Evolutionary conservation across 2,797 vertebrate species (phyloP), one percentile per base, ranked within the genome.

Genomic region (Buphagus erythrorhynchus): DNA sequence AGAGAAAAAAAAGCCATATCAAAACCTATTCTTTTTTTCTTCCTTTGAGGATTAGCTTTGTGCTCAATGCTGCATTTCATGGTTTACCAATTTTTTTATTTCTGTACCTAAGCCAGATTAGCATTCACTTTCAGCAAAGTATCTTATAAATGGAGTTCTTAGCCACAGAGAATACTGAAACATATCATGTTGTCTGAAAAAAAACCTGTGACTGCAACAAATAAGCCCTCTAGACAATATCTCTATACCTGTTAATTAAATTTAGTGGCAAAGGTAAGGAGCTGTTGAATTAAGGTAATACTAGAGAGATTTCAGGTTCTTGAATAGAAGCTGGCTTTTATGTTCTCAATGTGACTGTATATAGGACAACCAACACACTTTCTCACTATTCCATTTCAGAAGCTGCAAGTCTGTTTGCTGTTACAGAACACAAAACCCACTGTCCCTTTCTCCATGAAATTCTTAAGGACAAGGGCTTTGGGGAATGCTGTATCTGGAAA

Each of bases 31-130:
- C 7, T 83, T 68, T 43, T 89, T 91, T 92, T 76, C 49, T 85
- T 91, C 55, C n/a, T 96, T 86, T 90, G 81, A 89, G 69, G 81
- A 83, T 95, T 92, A 93, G 61, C 81, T 90, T 88, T 96, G 49
- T 93, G 65, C 24, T 79, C 72, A 95, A 1, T 1, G 9, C 31
- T 88, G 25, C 77, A 49, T 96, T 96, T 95, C 76, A 77, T 68
- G 88, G 68, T 5, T 95, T 90, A 86, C 67, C 33, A 71, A 35
- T 72, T 94, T 93, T 93, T 91, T 95, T 69, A 91, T 93, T 93
- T 93, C 71, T 74, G 17, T 79, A 71, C 61, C 62, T 83, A 83
- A 96, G 29, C 21, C 72, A 93, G 78, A 95, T 93, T 93, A 91
- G 52, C 72, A 76, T 88, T 87, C 46, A 48, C 71, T 94, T 89